phyloP scores from a whole-genome alignment of 2,113 vertebrate species.

The Gavia stellata region DNA sequence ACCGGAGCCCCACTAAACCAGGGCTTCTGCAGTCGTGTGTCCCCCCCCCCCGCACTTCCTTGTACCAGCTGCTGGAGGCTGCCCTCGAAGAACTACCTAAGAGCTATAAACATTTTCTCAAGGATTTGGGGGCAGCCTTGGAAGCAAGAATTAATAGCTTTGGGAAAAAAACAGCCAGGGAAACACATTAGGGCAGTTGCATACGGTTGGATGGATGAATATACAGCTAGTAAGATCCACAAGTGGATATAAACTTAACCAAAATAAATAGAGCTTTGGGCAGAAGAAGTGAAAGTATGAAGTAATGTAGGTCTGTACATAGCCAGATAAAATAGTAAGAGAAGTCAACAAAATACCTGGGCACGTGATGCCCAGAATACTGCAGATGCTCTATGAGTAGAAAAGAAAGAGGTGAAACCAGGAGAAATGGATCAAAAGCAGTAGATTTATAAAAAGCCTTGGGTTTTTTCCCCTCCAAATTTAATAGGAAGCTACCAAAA shows the following conservation, averaged over 20 bases:
- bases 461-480: not conserved
- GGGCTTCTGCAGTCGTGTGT: not conserved
- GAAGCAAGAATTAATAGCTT: not conserved
- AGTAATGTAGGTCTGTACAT: not conserved
- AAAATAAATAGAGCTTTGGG: not conserved
- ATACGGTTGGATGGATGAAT: not conserved
- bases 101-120: not conserved
- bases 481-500: fast-evolving
- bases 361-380: not conserved
- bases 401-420: not conserved
- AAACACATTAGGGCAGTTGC: not conserved
- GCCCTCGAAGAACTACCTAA: not conserved
- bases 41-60: not conserved
- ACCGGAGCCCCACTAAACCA: not conserved
- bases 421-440: not conserved
- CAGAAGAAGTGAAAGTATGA: not conserved
- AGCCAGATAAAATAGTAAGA: not conserved
- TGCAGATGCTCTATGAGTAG: not conserved
- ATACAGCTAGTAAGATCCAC: not conserved
- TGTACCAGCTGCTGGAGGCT: not conserved
- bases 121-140: not conserved
- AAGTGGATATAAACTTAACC: not conserved
- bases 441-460: not conserved
- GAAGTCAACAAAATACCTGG: not conserved
- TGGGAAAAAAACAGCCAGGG: not conserved